Base-by-base conservation (phyloP, 2,113 vertebrate species). In the Phasianus colchicus region DNA sequence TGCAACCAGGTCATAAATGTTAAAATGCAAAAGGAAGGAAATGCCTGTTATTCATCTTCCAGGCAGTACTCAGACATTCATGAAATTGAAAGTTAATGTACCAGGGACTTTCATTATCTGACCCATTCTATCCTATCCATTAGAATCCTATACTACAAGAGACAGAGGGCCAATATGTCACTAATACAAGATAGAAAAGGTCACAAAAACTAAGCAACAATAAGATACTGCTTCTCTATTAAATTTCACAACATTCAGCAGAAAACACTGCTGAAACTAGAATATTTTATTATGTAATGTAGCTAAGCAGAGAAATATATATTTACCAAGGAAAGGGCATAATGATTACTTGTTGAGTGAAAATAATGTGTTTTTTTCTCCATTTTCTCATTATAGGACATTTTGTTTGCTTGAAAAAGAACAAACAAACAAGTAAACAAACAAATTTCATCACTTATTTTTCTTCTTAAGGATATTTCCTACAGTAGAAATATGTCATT, bases 1-100 rank as follows among this genome's bases (percentile, higher is more conserved):
- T 58, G 72, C 95, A 97, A 97, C 93, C 95, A 95, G 97, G 93
- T 97, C 98, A 97, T 97, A 97, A 97, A 97, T 95, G 97, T 97
- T 97, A 96, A 98, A 97, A 97, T 96, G 95, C 96, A 97, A 97
- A 98, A 97, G 95, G 95, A 97, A 97, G 93, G 92, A 96, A 97
- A 98, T 97, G 97, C 92, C 97, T 92, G 91, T 98, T 95, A 97
- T 98, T 98, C 95, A 97, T 97, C 97, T 98, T 98, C 96, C 92
- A 96, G 90, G 93, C 96, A 93, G 97, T 97, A 98, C 97, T 98
- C 98, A 98, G 98, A 98, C 98, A 98, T 96, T 98, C 97, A 98
- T 97, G 98, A 98, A 98, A 97, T 98, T 98, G 98, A 98, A 98
- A 98, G 98, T 97, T 98, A 98, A 98, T 98, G 98, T 98, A 97